These are phyloP conservation scores for Melanaphis sacchari DNA, from an alignment of 1,140 invertebrate species.

Conservation along the genomic window DNA sequence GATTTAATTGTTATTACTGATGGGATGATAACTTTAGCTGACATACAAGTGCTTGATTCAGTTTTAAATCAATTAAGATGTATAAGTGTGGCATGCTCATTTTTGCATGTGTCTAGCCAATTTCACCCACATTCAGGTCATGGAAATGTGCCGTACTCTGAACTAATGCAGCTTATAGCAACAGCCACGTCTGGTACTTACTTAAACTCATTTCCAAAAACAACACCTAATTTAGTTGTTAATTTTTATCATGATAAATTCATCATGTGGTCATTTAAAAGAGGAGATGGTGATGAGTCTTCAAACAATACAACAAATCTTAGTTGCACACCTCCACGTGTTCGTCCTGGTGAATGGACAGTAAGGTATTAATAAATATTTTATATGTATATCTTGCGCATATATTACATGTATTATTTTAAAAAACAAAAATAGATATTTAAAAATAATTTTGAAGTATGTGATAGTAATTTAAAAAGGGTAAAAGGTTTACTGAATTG, in stretches of 20 bases:
- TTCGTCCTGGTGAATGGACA: constrained; percentile 64
- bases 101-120: constrained; percentile 76
- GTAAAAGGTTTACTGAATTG: neutral
- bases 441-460: neutral
- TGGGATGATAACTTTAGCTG: constrained; percentile 80
- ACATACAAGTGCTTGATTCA: constrained; percentile 76
- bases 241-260: constrained; percentile 79
- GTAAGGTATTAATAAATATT: constrained; percentile 62
- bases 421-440: no score
- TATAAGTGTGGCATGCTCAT: constrained; percentile 80
- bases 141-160: constrained; percentile 77
- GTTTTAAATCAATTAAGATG: constrained; percentile 78
- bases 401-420: neutral
- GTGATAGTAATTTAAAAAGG: neutral
- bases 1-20: constrained; percentile 83
- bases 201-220: constrained; percentile 60
- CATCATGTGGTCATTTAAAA: constrained; percentile 79
- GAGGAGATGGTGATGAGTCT: constrained; percentile 58
- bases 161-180: constrained; percentile 81
- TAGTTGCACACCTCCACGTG: constrained; percentile 37
- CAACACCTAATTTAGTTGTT: constrained; percentile 58
- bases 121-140: constrained; percentile 74
- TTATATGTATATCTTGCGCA: neutral
- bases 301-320: constrained; percentile 37
- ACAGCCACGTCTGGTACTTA: constrained; percentile 81